phyloP scores from a whole-genome alignment of 2,888 invertebrate species.

The Taphrorychus bicolor region DNA sequence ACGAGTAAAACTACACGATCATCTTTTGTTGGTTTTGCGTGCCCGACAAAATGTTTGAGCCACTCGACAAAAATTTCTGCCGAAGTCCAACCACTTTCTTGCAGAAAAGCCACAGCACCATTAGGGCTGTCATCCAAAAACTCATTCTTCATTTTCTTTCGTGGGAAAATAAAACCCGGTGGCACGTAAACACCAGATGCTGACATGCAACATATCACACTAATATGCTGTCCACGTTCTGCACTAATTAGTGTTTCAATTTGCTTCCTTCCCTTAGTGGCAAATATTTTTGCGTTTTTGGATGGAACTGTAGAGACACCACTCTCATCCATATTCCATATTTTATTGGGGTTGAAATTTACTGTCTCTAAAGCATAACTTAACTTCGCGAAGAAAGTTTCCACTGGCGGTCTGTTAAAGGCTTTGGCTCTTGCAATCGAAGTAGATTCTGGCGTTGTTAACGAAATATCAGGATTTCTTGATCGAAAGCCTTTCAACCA shows the following conservation, averaged over 20 bases:
- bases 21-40: constrained; percentile 46
- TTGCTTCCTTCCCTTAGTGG: constrained; percentile 1
- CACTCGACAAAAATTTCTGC: constrained; percentile 51
- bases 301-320: not conserved
- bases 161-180: constrained; percentile 4
- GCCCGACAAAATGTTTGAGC: constrained; percentile 46
- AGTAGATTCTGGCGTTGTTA: constrained; percentile 22
- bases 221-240: not conserved
- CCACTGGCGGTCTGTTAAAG: constrained; percentile 23
- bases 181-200: not conserved
- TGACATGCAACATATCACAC: not conserved
- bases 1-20: not conserved
- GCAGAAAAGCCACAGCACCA: constrained; percentile 44
- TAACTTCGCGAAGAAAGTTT: not conserved
- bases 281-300: not conserved
- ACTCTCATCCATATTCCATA: constrained; percentile 6
- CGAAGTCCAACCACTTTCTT: not conserved
- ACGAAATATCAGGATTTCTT: constrained; percentile 24
- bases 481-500: constrained; percentile 26
- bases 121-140: constrained; percentile 32
- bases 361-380: not conserved
- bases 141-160: constrained; percentile 8
- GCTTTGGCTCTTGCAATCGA: constrained; percentile 27
- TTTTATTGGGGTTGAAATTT: not conserved
- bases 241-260: not conserved